phyloP scores from a whole-genome alignment of 2,888 invertebrate genomes.

The Acholoe squamosa region DNA sequence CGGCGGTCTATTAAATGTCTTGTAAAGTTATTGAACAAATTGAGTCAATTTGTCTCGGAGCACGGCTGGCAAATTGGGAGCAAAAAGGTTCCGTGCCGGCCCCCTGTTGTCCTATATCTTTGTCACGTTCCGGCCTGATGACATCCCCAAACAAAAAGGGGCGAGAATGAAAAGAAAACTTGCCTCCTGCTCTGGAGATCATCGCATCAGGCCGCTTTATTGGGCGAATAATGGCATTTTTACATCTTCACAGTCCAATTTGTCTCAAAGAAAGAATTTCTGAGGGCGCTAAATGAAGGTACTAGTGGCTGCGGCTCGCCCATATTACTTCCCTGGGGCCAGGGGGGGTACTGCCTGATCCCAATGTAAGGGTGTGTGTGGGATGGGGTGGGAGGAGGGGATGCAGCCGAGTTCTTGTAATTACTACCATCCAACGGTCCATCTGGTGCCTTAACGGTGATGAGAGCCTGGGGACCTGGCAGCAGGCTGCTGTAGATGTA shows the following conservation, averaged over 20 bases:
- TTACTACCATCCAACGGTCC: slow-evolving; percentile 41
- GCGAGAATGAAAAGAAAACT: slow-evolving; percentile 29
- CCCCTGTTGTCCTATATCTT: slow-evolving; percentile 47
- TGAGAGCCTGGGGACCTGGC: slow-evolving; percentile 45
- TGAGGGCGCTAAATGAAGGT: slow-evolving; percentile 43
- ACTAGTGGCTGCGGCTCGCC: slow-evolving; percentile 10
- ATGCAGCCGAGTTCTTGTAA: slow-evolving; percentile 32
- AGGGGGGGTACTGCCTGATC: slow-evolving; percentile 14
- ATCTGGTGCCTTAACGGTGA: slow-evolving; percentile 34
- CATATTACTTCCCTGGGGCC: slow-evolving; percentile 38
- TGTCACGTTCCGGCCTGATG: slow-evolving; percentile 27
- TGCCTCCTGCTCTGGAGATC: slow-evolving; percentile 2
- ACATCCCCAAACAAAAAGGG: slow-evolving; percentile 51
- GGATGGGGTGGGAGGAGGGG: neutral
- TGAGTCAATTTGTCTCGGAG: slow-evolving; percentile 57
- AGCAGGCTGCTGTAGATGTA: slow-evolving; percentile 7
- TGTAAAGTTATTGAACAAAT: slow-evolving; percentile 62
- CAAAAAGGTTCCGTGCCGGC: slow-evolving; percentile 48
- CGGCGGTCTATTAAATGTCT: slow-evolving; percentile 53
- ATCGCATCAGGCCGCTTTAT: slow-evolving; percentile 46
- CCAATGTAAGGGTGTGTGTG: neutral
- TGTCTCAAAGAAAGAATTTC: slow-evolving; percentile 54
- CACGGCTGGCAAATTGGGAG: slow-evolving; percentile 42
- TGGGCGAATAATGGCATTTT: slow-evolving; percentile 56
- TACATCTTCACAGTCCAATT: slow-evolving; percentile 56